Evolutionary conservation across 2,888 invertebrate genomes (phyloP), one percentile per base, ranked within the genome.

Genomic region (Drosophila nigritarsus): DNA sequence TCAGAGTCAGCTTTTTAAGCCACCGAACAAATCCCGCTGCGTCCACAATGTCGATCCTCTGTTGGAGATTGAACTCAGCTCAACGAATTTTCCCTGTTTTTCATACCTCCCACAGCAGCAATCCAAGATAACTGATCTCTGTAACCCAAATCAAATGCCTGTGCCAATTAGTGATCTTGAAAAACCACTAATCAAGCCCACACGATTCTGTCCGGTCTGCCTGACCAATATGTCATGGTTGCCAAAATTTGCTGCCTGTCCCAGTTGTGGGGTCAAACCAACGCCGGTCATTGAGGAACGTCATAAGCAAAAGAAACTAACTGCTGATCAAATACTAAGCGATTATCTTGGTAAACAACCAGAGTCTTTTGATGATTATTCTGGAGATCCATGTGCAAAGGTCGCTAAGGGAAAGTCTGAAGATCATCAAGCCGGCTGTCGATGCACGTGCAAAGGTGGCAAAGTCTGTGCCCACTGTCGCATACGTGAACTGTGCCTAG

Each of bases 211-310:
- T 65, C 91, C 92, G 0, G 78, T 92, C 30, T 93, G 93, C 56
- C 78, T 91, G 29, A 88, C 82, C 62, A 91, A 92, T 42, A 89
- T 92, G 63, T 87, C 90, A 1, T 92, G 91, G 91, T 24, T 94
- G 63, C 92, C 93, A 8, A 93, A 93, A 78, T 92, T 94, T 83
- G 94, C 93, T 4, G 88, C 93, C 0, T 91, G 92, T 51, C 91
- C 91, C 4, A 92, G 90, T 65, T 92, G 92, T 62, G 90, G 92
- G 1, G 76, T 89, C 40, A 92, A 92, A 38, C 90, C 92, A 0
- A 79, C 89, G 45, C 91, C 92, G 0, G 69, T 84, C 13, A 60
- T 87, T 4, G 80, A 82, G 20, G 78, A 91, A 29, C 83, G 80
- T 1, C 76, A 81, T 7, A 89, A 90, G 58, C 76, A 90, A 13